These are phyloP conservation scores for Trypoxylus dichotomus DNA, from an alignment of 1,140 invertebrate species.

Conservation along the genomic window DNA sequence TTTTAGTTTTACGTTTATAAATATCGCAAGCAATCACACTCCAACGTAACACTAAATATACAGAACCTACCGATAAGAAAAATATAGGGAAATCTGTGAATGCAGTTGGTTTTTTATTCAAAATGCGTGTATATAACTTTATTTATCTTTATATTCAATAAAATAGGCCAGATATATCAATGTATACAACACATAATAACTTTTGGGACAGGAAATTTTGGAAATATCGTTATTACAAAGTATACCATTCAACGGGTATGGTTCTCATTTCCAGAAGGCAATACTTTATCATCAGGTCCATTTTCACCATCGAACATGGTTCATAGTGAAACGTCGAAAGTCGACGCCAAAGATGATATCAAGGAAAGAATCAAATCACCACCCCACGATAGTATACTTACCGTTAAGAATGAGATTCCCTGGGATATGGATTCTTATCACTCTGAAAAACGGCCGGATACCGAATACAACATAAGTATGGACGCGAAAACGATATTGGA, in stretches of 20 bases:
- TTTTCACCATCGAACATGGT: conserved; percentile 61
- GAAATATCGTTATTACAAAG: no score
- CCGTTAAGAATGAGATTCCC: conserved; percentile 49
- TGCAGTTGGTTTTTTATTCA: no score
- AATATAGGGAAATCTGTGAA: no score
- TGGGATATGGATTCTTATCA: conserved; percentile 49
- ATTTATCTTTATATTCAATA: no score
- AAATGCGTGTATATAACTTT: no score
- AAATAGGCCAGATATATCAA: no score
- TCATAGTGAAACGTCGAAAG: background rate
- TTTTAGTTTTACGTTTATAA: no score
- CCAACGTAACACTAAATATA: no score
- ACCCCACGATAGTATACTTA: conserved; percentile 44
- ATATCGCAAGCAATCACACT: no score
- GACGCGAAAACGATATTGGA: conserved; percentile 68
- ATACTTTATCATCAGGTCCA: conserved; percentile 57
- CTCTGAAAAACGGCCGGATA: conserved; percentile 54
- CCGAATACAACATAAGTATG: conserved; percentile 72
- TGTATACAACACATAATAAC: no score
- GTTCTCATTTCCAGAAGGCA: conserved; percentile 39
- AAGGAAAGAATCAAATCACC: conserved; percentile 40
- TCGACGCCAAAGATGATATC: conserved; percentile 34
- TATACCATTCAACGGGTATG: background rate
- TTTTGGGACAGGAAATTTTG: no score
- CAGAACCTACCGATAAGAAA: no score